Conservation (phyloP, 2,113 vertebrate genomes). For the Sylvietta virens region DNA sequence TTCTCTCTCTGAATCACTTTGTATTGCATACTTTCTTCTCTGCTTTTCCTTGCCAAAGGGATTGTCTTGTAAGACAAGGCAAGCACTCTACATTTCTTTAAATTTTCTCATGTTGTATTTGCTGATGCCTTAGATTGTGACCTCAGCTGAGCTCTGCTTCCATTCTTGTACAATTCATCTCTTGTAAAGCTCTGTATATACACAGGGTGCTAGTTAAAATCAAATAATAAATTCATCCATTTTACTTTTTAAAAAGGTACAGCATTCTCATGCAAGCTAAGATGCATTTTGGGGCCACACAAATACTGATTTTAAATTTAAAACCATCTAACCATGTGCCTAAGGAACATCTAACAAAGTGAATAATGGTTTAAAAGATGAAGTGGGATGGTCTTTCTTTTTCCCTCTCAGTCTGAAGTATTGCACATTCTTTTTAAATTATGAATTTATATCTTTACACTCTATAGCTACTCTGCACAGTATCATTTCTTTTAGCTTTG, state of each 20-base stretch:
- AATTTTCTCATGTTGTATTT: background rate
- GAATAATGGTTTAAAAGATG: background rate
- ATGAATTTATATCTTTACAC: background rate
- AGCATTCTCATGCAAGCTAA: background rate
- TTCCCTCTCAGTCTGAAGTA: background rate
- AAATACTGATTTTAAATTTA: constrained; percentile 36
- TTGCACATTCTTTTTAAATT: background rate
- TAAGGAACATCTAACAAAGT: background rate
- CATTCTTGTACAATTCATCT: background rate
- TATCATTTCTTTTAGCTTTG: background rate
- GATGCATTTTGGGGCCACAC: constrained; percentile 9
- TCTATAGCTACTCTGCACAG: background rate
- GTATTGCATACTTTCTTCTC: background rate
- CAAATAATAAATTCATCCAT: background rate
- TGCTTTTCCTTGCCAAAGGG: background rate
- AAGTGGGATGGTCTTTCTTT: background rate
- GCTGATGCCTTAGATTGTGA: background rate
- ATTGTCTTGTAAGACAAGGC: background rate
- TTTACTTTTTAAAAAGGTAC: background rate
- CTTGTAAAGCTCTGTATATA: background rate
- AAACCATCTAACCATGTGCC: background rate
- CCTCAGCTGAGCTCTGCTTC: background rate
- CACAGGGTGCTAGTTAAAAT: background rate
- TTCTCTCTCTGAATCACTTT: background rate
- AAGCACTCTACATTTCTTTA: background rate